These are phyloP conservation scores for Drosophila pegasa DNA, from an alignment of 2,888 invertebrate species.

Conservation along the genomic window DNA sequence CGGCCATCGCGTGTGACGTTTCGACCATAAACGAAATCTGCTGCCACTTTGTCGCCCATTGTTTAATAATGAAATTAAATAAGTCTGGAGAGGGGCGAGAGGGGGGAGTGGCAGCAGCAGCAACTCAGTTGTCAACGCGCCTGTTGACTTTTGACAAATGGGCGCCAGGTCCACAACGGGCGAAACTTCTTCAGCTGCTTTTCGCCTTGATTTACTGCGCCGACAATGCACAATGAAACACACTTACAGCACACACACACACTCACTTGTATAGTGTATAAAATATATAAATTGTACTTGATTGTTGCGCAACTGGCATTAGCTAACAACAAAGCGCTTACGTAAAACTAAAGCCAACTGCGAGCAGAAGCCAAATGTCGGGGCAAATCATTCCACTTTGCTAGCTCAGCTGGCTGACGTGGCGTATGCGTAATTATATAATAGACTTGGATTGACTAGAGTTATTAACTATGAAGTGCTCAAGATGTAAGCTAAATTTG, in stretches of 20 bases:
- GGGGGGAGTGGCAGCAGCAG: too few species aligned
- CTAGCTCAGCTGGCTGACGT: conserved; percentile 11
- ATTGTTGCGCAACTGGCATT: conserved; percentile 28
- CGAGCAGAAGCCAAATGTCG: conserved; percentile 56
- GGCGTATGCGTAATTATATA: conserved; percentile 50
- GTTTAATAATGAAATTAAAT: conserved; percentile 79
- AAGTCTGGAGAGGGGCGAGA: too few species aligned
- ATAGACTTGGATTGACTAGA: background rate
- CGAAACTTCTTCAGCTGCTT: conserved; percentile 41
- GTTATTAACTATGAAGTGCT: background rate
- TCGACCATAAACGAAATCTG: conserved; percentile 74
- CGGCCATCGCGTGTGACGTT: conserved; percentile 53
- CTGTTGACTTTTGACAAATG: conserved; percentile 80
- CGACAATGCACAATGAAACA: conserved; percentile 68
- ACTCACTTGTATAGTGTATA: too few species aligned
- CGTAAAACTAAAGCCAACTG: conserved; percentile 50
- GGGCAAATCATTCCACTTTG: conserved; percentile 70
- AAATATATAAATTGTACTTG: conserved; percentile 32
- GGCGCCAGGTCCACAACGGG: conserved; percentile 39
- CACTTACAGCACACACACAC: background rate
- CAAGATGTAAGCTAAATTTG: background rate
- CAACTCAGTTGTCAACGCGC: conserved; percentile 73
- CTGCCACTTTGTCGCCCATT: conserved; percentile 78
- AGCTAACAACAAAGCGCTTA: conserved; percentile 25
- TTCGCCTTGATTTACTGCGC: conserved; percentile 66